These are phyloP conservation scores for Serripes groenlandicus DNA, from an alignment of 2,888 invertebrate genomes.

Conservation along the genomic window DNA sequence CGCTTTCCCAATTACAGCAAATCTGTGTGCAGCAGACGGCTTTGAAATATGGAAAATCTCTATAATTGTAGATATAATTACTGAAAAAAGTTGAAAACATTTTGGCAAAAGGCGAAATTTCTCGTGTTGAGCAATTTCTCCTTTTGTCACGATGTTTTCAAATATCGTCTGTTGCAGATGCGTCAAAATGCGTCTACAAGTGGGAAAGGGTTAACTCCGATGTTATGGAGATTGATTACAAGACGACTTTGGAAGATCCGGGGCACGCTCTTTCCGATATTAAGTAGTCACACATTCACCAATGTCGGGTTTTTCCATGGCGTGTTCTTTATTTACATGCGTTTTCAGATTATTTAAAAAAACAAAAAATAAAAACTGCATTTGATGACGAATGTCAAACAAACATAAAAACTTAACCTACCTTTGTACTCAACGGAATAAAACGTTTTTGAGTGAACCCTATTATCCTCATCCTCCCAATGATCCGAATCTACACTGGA, in stretches of 20 bases:
- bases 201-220: neutral
- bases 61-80: too few relatives aligned
- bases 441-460: conserved; percentile 52
- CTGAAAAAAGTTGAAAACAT: neutral
- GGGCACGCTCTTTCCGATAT: too few relatives aligned
- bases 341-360: too few relatives aligned
- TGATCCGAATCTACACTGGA: conserved; percentile 7
- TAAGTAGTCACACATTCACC: too few relatives aligned
- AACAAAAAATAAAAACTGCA: too few relatives aligned
- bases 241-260: too few relatives aligned
- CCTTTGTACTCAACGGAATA: conserved; percentile 60
- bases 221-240: neutral
- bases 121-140: neutral
- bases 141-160: neutral
- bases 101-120: neutral
- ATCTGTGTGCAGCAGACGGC: too few relatives aligned
- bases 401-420: too few relatives aligned
- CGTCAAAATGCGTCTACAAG: neutral
- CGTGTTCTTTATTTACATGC: too few relatives aligned
- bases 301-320: too few relatives aligned
- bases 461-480: conserved; percentile 39
- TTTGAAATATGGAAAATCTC: too few relatives aligned
- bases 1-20: neutral
- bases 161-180: neutral
- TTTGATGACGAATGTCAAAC: too few relatives aligned